A percentile compares a stretch with the other conserved stretches of the same genome.
Conservation (phyloP, 2,113 vertebrate genomes). For the Cranoglanis bouderius region DNA sequence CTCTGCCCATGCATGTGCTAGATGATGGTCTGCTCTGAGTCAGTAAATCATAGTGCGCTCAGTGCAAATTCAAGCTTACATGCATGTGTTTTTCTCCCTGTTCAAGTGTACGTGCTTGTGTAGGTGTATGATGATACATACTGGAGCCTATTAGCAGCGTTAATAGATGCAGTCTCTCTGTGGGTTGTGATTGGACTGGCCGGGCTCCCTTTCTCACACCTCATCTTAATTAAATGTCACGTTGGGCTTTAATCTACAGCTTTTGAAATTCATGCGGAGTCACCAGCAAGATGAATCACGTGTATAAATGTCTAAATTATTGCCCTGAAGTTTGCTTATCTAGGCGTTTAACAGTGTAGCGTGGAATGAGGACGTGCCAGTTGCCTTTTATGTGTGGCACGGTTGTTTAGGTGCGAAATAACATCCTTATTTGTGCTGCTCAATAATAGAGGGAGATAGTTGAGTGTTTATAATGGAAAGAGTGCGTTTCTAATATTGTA, state of each 20-base stretch:
- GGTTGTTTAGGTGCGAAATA: conserved; percentile 1
- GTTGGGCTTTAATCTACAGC: conserved; percentile 44
- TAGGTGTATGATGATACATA: conserved; percentile 24
- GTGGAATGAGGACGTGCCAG: neutral
- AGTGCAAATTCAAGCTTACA: neutral
- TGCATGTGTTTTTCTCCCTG: neutral
- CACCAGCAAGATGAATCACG: conserved; percentile 16
- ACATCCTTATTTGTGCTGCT: neutral
- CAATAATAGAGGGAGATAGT: neutral
- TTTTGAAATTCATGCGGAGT: conserved; percentile 32
- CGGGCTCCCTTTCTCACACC: conserved; percentile 17
- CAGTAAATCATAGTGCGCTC: neutral
- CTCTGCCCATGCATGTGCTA: neutral
- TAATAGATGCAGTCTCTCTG: conserved; percentile 44
- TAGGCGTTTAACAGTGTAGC: conserved; percentile 1
- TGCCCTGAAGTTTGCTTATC: conserved; percentile 16
- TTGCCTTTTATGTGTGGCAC: neutral
- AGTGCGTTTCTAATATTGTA: neutral
- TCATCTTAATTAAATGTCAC: conserved; percentile 56
- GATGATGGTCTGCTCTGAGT: neutral
- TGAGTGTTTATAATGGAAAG: neutral
- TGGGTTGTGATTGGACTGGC: conserved; percentile 19
- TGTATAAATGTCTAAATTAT: conserved; percentile 28
- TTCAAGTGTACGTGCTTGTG: neutral
- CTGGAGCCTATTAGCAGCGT: conserved; percentile 48